Evolutionary conservation across 2,888 invertebrate species (phyloP).

Genomic region (Leptogaster cylindrica): DNA sequence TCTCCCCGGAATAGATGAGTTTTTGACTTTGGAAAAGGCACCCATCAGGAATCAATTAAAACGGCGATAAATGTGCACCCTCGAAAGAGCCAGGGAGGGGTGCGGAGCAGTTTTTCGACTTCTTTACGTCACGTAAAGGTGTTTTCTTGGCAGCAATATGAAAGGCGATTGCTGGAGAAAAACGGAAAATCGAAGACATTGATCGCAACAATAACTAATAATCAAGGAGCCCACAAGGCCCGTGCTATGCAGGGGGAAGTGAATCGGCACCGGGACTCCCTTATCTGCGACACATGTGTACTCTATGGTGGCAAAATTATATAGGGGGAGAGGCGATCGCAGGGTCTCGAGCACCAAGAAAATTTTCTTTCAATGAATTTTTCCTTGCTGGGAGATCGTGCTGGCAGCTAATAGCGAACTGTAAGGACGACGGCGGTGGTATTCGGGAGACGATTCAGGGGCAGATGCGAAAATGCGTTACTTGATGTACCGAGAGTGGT

Average conservation of each 20-base stretch:
- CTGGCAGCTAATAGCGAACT: constrained; percentile 32
- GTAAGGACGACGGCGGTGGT: neutral
- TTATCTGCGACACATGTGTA: constrained; percentile 37
- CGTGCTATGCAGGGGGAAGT: constrained; percentile 28
- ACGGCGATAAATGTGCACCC: constrained; percentile 15
- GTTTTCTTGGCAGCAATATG: neutral
- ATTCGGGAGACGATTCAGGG: neutral
- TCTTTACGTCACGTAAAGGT: constrained; percentile 4
- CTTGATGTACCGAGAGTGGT: constrained; percentile 5
- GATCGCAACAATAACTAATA: constrained; percentile 45
- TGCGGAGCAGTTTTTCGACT: neutral
- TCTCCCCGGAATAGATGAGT: neutral
- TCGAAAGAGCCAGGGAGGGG: neutral
- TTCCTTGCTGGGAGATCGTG: constrained; percentile 23
- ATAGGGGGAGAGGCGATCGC: constrained; percentile 34
- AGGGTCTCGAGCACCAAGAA: constrained; percentile 9
- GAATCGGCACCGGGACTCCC: constrained; percentile 14
- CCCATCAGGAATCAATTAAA: constrained; percentile 46
- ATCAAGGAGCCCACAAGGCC: constrained; percentile 43
- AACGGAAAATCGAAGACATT: constrained; percentile 26
- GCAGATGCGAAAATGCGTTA: constrained; percentile 43
- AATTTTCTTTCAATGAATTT: constrained; percentile 25
- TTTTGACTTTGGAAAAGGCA: constrained; percentile 43
- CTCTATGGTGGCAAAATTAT: constrained; percentile 16
- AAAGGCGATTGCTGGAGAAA: constrained; percentile 6